These are phyloP conservation scores for Amazona guildingii DNA, from an alignment of 2,113 vertebrate species.

Conservation along the genomic window DNA sequence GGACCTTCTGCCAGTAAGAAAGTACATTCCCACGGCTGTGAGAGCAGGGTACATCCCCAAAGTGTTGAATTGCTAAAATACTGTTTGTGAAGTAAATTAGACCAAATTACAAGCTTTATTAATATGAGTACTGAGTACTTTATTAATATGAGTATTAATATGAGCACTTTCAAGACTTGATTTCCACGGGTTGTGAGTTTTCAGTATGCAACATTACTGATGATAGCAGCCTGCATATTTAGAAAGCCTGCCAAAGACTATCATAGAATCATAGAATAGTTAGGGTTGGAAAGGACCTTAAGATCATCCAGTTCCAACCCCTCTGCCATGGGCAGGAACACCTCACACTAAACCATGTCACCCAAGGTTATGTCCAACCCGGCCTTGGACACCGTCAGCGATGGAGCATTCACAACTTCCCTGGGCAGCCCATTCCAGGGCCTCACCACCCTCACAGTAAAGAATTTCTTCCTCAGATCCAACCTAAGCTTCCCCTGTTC, in stretches of 20 bases:
- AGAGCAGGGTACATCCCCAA: not conserved
- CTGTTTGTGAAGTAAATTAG: not conserved
- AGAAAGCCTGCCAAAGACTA: not conserved
- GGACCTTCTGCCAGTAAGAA: not conserved
- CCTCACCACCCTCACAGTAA: no score
- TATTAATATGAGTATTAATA: not conserved
- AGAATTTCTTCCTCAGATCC: no score
- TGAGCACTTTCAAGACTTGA: not conserved
- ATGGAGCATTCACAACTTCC: no score
- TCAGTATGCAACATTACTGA: not conserved
- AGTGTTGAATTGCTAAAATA: not conserved
- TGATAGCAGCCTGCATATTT: not conserved
- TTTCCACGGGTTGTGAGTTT: not conserved
- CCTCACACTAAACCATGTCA: no score
- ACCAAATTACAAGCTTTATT: not conserved
- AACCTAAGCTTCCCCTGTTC: no score
- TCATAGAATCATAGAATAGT: no score
- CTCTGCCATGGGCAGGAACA: no score
- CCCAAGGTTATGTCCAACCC: no score
- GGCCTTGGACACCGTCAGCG: no score
- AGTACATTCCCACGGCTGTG: not conserved
- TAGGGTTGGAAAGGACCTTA: no score
- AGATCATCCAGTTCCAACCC: no score
- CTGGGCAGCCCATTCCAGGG: no score
- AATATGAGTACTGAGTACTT: not conserved